Base-by-base conservation (phyloP, 2,797 vertebrate species). In the Aulostomus chinensis region DNA sequence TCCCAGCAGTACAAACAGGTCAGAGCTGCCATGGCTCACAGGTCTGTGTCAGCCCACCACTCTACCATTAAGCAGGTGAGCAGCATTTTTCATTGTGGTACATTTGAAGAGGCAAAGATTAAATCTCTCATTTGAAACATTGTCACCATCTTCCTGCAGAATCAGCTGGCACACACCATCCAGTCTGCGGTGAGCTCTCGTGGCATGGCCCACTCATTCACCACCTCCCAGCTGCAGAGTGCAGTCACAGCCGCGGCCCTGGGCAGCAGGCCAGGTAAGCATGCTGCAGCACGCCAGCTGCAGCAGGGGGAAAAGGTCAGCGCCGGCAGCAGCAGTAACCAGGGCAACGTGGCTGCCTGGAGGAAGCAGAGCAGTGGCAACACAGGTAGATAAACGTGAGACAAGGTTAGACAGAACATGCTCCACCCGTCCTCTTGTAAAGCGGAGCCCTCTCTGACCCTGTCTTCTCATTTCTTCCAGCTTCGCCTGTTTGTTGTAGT, bases 191-290 rank as follows among this genome's bases (percentile, higher is more conserved):
- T 89, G 13, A 80, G 89, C 3, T 84, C 94, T 5, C 91, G 93
- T 1, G 87, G 91, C 0, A 78, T 94, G 68, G 83, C 93, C 85
- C 95, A 94, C 86, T 83, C 90, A 2, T 97, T 95, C 81, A 91
- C 94, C 66, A 89, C 90, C 17, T 90, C 93, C 5, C 96, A 98
- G 89, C 88, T 98, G 76, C 94, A 96, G 82, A 96, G 86, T 0
- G 73, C 94, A 0, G 84, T 90, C 60, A 78, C 91, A 0, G 92
- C 93, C 33, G 93, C 93, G 1, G 79, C 91, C 4, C 91, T 96
- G 60, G 93, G 92, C 61, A 87, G 88, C 80, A 90, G 96, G 91
- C 67, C 92, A 49, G 90, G 93, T 64, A 97, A 97, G 86, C 94
- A 96, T 45, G 91, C 80, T 40, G 93, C 93, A 72, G 93, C 94